phyloP scores from a whole-genome alignment of 2,113 vertebrate genomes.

The Psettodes erumei region DNA sequence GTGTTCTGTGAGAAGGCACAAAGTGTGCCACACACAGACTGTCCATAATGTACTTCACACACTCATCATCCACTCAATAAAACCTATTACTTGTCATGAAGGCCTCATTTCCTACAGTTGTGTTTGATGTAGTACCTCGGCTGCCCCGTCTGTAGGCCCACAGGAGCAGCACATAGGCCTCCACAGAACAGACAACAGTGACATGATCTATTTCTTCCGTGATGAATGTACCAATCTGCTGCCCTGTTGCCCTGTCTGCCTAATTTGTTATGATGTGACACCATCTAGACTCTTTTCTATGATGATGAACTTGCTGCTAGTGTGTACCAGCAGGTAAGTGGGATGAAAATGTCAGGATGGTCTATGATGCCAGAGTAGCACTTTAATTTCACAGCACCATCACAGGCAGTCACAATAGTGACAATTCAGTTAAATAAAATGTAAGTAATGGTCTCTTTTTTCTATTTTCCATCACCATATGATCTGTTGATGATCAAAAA shows the following conservation, averaged over 20 bases:
- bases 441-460: neutral
- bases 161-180: conserved; percentile 64
- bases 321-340: conserved; percentile 61
- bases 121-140: conserved; percentile 67
- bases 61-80: conserved; percentile 70
- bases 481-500: no score
- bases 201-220: conserved; percentile 81
- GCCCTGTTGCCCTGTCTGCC: conserved; percentile 78
- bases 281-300: conserved; percentile 48
- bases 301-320: conserved; percentile 66
- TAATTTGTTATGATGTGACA: conserved; percentile 80
- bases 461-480: neutral
- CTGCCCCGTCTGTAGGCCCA: conserved; percentile 52
- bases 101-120: conserved; percentile 78
- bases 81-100: conserved; percentile 75
- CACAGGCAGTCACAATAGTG: neutral
- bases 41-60: conserved; percentile 41
- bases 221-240: conserved; percentile 82
- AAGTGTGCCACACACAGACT: conserved; percentile 21
- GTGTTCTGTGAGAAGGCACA: conserved; percentile 9
- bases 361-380: conserved; percentile 21
- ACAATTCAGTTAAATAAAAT: neutral
- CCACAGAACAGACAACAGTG: conserved; percentile 62
- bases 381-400: conserved; percentile 15
- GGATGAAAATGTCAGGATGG: conserved; percentile 57